Evolutionary conservation across 1,140 invertebrate species (phyloP).

Genomic region (Temnothorax longispinosus): DNA sequence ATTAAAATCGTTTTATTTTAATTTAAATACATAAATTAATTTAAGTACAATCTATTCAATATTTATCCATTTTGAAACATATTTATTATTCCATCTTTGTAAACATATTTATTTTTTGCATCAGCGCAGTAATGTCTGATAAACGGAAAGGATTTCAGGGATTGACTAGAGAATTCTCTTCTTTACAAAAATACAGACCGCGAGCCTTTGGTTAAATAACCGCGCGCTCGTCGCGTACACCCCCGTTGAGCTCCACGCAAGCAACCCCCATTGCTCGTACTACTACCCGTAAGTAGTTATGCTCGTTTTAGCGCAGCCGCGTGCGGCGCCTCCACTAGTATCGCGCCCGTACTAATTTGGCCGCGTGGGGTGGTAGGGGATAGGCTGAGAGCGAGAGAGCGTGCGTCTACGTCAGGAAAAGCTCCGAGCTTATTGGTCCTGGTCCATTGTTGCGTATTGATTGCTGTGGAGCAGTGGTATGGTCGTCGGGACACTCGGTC

Average conservation of each 20-base stretch:
- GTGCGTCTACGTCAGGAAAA: constrained; percentile 83
- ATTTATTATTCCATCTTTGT: background rate
- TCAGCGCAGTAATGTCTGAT: background rate
- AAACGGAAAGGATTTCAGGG: background rate
- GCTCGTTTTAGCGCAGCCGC: constrained; percentile 57
- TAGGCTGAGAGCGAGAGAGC: constrained; percentile 75
- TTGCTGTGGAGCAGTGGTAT: constrained; percentile 82
- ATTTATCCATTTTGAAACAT: background rate
- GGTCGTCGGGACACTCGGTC: constrained; percentile 80
- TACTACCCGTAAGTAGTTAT: constrained; percentile 27
- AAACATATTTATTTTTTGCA: background rate
- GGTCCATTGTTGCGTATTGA: constrained; percentile 86
- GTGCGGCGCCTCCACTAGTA: background rate
- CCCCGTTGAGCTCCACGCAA: background rate
- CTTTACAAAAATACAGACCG: background rate
- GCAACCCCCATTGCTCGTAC: background rate
- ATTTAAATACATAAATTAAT: background rate
- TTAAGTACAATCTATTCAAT: background rate
- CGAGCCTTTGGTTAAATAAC: background rate
- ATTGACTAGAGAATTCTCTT: background rate
- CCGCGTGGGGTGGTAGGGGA: constrained; percentile 51
- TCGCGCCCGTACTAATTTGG: constrained; percentile 32
- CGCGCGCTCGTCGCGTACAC: background rate
- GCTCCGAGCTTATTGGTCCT: constrained; percentile 85
- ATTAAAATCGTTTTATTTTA: background rate